Conservation (phyloP, 2,797 vertebrate genomes). For the Zenarchopterus dispar region DNA sequence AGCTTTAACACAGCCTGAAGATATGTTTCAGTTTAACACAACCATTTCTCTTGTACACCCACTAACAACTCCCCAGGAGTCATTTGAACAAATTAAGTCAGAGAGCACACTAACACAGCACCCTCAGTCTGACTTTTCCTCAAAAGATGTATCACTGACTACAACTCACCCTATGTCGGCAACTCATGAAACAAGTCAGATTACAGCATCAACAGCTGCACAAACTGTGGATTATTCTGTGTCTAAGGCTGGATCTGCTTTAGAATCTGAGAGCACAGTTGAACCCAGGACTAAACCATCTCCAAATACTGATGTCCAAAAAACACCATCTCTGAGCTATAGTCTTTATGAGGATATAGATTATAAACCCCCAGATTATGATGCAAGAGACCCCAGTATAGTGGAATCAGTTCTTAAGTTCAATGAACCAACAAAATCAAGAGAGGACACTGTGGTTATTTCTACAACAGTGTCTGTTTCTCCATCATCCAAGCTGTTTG, state of each 20-base stretch:
- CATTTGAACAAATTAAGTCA: slow-evolving; percentile 54
- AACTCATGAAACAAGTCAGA: slow-evolving; percentile 27
- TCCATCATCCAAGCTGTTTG: slow-evolving; percentile 24
- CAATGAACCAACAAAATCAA: slow-evolving; percentile 7
- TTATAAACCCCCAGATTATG: slow-evolving; percentile 39
- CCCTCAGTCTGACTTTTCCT: slow-evolving; percentile 26
- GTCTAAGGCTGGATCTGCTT: slow-evolving; percentile 14
- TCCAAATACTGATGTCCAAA: slow-evolving; percentile 6
- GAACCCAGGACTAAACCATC: slow-evolving; percentile 25
- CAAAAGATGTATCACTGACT: slow-evolving; percentile 22
- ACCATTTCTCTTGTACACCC: slow-evolving; percentile 35
- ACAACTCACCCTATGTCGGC: slow-evolving; percentile 30
- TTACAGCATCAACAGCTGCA: slow-evolving; percentile 25
- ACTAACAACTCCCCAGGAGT: slow-evolving; percentile 27
- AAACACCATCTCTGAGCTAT: background rate
- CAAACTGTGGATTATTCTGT: slow-evolving; percentile 2
- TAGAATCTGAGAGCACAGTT: slow-evolving; percentile 17
- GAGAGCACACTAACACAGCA: slow-evolving; percentile 45
- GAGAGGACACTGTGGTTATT: slow-evolving; percentile 5
- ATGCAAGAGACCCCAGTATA: accelerated
- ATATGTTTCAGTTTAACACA: slow-evolving; percentile 44
- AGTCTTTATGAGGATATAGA: background rate
- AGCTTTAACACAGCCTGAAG: slow-evolving; percentile 37
- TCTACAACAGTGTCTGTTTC: slow-evolving; percentile 11
- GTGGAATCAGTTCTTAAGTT: slow-evolving; percentile 22